Percentiles rank a stretch among this genome's conserved stretches.
Evolutionary conservation across 2,888 invertebrate species (phyloP).

Genomic region (Petrophora chlorosata): DNA sequence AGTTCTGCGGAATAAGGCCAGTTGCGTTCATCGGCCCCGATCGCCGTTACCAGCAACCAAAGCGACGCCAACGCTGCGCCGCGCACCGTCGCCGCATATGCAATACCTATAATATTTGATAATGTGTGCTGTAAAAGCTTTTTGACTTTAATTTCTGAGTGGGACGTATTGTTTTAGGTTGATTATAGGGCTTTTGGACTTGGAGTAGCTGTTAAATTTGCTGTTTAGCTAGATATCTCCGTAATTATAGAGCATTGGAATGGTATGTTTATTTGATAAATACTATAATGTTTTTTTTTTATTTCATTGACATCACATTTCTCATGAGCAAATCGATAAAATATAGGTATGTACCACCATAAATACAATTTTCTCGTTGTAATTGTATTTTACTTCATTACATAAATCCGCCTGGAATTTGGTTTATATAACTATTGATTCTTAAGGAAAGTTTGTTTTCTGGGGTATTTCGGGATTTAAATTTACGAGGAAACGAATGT

Average conservation of each 20-base stretch:
- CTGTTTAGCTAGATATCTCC: conserved; percentile 7
- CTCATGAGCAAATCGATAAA: too few species aligned
- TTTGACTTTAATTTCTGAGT: conserved; percentile 18
- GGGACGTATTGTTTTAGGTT: conserved; percentile 23
- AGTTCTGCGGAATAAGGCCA: conserved; percentile 79
- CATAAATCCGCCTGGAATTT: too few species aligned
- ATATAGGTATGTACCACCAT: too few species aligned
- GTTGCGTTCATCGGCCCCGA: conserved; percentile 79
- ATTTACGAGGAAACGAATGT: neutral
- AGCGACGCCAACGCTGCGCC: conserved; percentile 23
- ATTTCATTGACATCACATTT: too few species aligned
- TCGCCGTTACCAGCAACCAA: conserved; percentile 37
- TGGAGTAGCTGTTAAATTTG: neutral
- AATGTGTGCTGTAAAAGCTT: conserved; percentile 27
- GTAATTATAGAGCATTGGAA: too few species aligned
- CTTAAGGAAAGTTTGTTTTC: too few species aligned
- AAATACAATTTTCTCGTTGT: too few species aligned
- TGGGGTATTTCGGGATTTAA: too few species aligned
- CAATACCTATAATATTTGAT: conserved; percentile 36
- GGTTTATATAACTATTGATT: too few species aligned
- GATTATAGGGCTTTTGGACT: conserved; percentile 13
- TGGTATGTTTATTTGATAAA: too few species aligned
- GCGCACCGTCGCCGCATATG: conserved; percentile 29
- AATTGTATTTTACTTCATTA: too few species aligned
- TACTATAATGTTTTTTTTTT: too few species aligned